Evolutionary conservation across 2,113 vertebrate species (phyloP).

Genomic region (Cyphomyrus plagiostoma): DNA sequence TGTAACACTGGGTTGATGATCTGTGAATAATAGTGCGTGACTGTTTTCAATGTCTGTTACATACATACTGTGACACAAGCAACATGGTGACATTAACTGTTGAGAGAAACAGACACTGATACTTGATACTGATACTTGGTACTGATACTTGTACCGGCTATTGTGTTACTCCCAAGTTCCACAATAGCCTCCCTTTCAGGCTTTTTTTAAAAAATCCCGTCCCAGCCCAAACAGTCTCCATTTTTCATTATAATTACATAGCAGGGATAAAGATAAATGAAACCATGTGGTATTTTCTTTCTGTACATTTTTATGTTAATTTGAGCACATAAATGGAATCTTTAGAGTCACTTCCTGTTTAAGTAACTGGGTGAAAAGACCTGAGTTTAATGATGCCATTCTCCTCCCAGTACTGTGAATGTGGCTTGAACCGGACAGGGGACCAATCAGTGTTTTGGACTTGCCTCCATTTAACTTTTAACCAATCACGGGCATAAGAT

Average conservation of each 20-base stretch:
- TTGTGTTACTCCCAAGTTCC: neutral
- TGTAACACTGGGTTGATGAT: neutral
- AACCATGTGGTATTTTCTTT: slow-evolving; percentile 13
- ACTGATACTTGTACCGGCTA: neutral
- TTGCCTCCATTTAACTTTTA: neutral
- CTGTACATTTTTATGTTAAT: slow-evolving; percentile 18
- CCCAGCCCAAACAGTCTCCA: neutral
- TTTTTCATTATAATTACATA: slow-evolving; percentile 5
- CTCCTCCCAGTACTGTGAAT: neutral
- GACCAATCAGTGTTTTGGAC: neutral
- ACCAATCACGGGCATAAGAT: neutral
- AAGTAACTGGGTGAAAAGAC: slow-evolving; percentile 9
- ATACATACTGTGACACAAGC: neutral
- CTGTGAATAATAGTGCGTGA: neutral
- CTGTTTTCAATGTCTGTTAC: neutral
- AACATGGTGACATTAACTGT: neutral
- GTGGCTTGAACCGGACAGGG: neutral
- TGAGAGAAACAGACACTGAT: neutral
- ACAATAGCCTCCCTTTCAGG: neutral
- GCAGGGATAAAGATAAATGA: slow-evolving; percentile 8
- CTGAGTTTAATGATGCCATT: neutral
- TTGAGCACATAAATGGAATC: slow-evolving; percentile 14
- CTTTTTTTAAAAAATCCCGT: neutral
- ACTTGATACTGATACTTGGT: no score
- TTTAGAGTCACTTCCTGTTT: slow-evolving; percentile 16